Conservation (phyloP, 2,888 invertebrate species). For the Xiphydria camelus region DNA sequence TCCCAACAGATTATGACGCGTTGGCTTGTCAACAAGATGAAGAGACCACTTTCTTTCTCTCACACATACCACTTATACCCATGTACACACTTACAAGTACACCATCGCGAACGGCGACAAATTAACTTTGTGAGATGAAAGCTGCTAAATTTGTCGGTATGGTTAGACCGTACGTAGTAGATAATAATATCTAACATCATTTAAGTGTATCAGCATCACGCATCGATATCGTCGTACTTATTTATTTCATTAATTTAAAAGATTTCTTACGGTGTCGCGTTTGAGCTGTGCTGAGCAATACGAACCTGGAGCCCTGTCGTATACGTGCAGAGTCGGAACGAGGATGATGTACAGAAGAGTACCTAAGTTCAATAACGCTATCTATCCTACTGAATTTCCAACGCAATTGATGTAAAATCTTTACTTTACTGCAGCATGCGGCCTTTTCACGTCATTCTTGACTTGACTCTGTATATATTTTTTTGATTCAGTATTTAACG, state of each 20-base stretch:
- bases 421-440: too few relatives aligned
- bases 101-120: too few relatives aligned
- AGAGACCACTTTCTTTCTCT: constrained; percentile 36
- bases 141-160: background rate
- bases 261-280: background rate
- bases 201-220: constrained; percentile 17
- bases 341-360: too few relatives aligned
- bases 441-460: too few relatives aligned
- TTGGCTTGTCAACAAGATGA: constrained; percentile 44
- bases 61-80: too few relatives aligned
- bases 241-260: constrained; percentile 27
- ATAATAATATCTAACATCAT: constrained; percentile 8
- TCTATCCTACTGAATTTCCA: too few relatives aligned
- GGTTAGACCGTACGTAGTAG: background rate
- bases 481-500: too few relatives aligned
- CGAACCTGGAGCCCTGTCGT: background rate
- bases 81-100: constrained; percentile 34
- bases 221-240: constrained; percentile 27
- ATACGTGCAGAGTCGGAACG: too few relatives aligned
- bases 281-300: background rate
- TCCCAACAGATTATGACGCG: constrained; percentile 52
- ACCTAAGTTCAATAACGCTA: too few relatives aligned
- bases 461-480: too few relatives aligned
- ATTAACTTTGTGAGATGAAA: constrained; percentile 18
- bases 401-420: too few relatives aligned